These are phyloP conservation scores for Zeugodacus cucurbitae DNA, from an alignment of 1,140 invertebrate genomes.

Conservation along the genomic window DNA sequence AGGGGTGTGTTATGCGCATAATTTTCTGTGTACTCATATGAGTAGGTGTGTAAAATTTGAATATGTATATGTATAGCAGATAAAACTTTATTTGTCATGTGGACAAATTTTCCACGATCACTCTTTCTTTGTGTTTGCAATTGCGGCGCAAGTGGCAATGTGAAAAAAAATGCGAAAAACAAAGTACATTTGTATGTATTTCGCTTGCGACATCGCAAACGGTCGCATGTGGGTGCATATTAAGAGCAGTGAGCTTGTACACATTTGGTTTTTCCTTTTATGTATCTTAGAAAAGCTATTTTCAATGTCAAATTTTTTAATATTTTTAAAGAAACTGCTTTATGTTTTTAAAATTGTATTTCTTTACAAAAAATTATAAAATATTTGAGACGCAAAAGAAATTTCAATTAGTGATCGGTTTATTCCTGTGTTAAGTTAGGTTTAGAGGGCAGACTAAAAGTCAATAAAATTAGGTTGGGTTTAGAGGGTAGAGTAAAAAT, in stretches of 20 bases:
- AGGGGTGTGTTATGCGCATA: neutral
- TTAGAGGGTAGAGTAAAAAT: too few species aligned
- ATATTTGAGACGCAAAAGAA: too few species aligned
- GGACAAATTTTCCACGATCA: neutral
- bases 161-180: neutral
- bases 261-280: neutral
- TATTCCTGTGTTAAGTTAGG: too few species aligned
- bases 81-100: neutral
- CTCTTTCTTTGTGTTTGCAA: neutral
- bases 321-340: neutral
- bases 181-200: neutral
- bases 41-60: neutral
- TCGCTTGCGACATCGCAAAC: neutral
- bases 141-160: neutral
- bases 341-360: too few species aligned
- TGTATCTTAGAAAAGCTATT: neutral
- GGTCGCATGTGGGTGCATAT: neutral
- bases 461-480: too few species aligned
- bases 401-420: too few species aligned
- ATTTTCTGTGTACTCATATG: neutral
- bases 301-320: neutral
- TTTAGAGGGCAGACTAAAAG: too few species aligned
- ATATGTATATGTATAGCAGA: neutral
- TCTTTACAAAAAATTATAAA: neutral
- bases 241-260: neutral